phyloP scores from a whole-genome alignment of 2,888 invertebrate genomes.

The Pharmacophagus antenor region DNA sequence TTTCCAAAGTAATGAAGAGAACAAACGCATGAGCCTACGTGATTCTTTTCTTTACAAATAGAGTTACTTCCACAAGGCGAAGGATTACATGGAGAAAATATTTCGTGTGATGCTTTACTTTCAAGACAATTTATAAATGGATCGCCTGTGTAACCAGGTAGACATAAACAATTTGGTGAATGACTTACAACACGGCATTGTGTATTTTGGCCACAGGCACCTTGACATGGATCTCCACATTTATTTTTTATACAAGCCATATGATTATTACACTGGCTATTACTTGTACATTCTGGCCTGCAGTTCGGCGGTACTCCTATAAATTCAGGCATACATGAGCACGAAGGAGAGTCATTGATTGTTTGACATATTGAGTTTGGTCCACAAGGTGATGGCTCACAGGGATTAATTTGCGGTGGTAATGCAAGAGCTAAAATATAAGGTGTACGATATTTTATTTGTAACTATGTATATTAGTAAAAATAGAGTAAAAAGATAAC shows the following conservation, averaged over 20 bases:
- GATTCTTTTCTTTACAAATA: constrained; percentile 84
- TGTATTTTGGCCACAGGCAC: constrained; percentile 85
- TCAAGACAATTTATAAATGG: constrained; percentile 84
- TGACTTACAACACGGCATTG: constrained; percentile 88
- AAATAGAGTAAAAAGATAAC: neutral
- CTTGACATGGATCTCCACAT: constrained; percentile 87
- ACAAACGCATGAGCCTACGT: constrained; percentile 87
- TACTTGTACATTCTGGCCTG: constrained; percentile 87
- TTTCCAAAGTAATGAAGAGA: constrained; percentile 83
- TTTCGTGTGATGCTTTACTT: constrained; percentile 59
- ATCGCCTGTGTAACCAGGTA: constrained; percentile 85
- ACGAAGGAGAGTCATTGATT: constrained; percentile 83
- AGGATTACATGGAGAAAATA: constrained; percentile 82
- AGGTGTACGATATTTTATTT: neutral
- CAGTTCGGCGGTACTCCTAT: constrained; percentile 86
- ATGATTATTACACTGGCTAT: constrained; percentile 85
- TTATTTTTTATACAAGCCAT: constrained; percentile 86
- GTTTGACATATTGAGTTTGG: constrained; percentile 83
- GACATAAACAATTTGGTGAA: constrained; percentile 85
- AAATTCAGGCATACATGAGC: constrained; percentile 85
- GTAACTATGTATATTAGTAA: neutral
- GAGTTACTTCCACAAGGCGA: constrained; percentile 89
- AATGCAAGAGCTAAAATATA: constrained; percentile 56
- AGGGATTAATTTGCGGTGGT: constrained; percentile 78
- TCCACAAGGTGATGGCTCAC: constrained; percentile 85